A percentile compares a stretch with the other conserved stretches of the same genome.
These are phyloP conservation scores for Tenthredo notha DNA, from an alignment of 2,888 invertebrate species.

Conservation along the genomic window DNA sequence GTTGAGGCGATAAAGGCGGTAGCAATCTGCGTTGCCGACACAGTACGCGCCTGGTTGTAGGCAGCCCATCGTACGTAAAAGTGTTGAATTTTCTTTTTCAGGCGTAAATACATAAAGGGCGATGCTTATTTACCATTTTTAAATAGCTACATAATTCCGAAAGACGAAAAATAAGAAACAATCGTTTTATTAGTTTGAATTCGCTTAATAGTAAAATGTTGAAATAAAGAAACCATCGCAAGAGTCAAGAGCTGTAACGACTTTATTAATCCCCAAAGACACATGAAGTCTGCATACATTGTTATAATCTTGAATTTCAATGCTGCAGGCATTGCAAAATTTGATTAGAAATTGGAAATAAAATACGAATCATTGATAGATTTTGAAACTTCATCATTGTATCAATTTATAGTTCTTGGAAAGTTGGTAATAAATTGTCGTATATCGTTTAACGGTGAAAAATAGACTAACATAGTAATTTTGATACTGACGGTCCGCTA, in stretches of 20 bases:
- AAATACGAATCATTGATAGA: background rate
- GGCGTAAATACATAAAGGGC: background rate
- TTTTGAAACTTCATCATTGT: background rate
- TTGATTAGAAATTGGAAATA: background rate
- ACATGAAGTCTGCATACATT: background rate
- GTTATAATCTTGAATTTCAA: background rate
- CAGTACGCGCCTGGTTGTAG: background rate
- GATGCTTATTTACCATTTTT: background rate
- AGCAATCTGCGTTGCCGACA: background rate
- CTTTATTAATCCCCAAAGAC: no score
- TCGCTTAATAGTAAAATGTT: no score
- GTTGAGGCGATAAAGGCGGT: background rate
- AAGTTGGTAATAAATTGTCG: background rate
- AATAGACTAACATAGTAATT: background rate
- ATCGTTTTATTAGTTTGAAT: background rate
- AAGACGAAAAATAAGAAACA: background rate
- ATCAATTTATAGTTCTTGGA: background rate
- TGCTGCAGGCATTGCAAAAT: background rate
- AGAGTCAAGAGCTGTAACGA: no score
- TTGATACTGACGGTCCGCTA: no score
- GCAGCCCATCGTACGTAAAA: background rate
- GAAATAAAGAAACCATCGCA: no score
- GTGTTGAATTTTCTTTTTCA: background rate
- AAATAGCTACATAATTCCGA: background rate
- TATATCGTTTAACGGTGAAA: background rate